phyloP scores from a whole-genome alignment of 2,113 vertebrate species.

The Bungarus multicinctus region DNA sequence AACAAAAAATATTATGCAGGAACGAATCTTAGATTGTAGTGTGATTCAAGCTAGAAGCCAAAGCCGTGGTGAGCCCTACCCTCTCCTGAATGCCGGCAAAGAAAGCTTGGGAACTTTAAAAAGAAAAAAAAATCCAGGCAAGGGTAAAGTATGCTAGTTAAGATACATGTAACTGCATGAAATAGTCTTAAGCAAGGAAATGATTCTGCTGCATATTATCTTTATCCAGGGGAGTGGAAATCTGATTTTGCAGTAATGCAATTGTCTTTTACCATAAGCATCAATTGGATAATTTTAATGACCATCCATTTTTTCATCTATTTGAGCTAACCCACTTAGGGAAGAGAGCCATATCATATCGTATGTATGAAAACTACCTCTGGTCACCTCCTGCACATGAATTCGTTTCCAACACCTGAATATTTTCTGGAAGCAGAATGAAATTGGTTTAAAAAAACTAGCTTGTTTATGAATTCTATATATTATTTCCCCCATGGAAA shows the following conservation, averaged over 20 bases:
- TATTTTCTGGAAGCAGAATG: neutral
- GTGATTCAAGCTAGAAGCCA: neutral
- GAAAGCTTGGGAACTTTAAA: slow-evolving; percentile 39
- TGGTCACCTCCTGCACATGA: slow-evolving; percentile 17
- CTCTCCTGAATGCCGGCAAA: slow-evolving; percentile 12
- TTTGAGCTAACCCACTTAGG: slow-evolving; percentile 44
- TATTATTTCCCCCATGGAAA: neutral
- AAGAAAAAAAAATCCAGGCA: slow-evolving; percentile 33
- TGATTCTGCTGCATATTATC: slow-evolving; percentile 43
- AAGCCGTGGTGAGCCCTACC: neutral
- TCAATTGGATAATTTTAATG: slow-evolving; percentile 53
- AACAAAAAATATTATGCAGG: neutral
- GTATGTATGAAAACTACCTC: slow-evolving; percentile 12
- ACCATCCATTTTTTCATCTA: slow-evolving; percentile 40
- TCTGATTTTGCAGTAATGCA: slow-evolving; percentile 59
- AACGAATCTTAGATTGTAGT: slow-evolving; percentile 7
- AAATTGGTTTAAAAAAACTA: neutral
- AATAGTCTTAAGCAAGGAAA: slow-evolving; percentile 61
- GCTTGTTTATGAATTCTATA: neutral
- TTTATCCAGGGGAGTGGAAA: slow-evolving; percentile 52
- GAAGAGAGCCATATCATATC: slow-evolving; percentile 15
- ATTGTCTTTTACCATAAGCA: slow-evolving; percentile 61
- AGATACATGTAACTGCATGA: slow-evolving; percentile 44
- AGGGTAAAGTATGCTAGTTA: slow-evolving; percentile 37
- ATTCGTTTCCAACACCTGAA: neutral